A percentile compares a stretch with the other conserved stretches of the same genome.
Evolutionary conservation across 2,797 vertebrate species (phyloP).

Genomic region (Acropternis orthonyx): DNA sequence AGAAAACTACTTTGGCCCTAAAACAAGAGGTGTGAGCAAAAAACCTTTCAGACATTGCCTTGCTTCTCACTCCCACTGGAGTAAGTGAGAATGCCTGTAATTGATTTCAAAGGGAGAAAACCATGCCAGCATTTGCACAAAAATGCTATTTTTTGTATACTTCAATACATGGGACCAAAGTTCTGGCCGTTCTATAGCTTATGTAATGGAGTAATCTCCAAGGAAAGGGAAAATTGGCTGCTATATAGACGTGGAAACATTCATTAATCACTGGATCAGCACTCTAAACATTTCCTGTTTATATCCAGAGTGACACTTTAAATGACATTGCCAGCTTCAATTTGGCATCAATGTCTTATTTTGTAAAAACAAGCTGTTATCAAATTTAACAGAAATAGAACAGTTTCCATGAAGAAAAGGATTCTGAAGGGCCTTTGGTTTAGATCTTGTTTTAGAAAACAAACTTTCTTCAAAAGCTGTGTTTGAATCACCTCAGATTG

Average conservation of each 20-base stretch:
- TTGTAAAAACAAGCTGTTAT: conserved; percentile 60
- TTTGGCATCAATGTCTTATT: conserved; percentile 23
- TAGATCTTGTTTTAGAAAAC: neutral
- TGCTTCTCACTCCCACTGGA: neutral
- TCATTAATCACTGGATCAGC: conserved; percentile 61
- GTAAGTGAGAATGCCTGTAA: neutral
- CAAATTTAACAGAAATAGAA: conserved; percentile 39
- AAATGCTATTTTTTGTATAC: conserved; percentile 9
- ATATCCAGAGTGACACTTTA: conserved; percentile 52
- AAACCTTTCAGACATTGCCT: neutral
- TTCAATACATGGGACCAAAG: neutral
- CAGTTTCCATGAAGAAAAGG: conserved; percentile 7
- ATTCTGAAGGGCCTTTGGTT: neutral
- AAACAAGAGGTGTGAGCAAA: conserved; percentile 9
- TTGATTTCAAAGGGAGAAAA: conserved; percentile 16
- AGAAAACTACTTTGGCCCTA: neutral
- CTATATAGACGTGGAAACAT: conserved; percentile 27
- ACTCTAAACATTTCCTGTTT: conserved; percentile 70
- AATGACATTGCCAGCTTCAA: conserved; percentile 34
- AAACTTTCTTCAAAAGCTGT: neutral
- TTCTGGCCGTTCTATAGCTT: conserved; percentile 26
- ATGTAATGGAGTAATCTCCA: conserved; percentile 32
- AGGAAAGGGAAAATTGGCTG: conserved; percentile 56
- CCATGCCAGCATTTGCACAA: neutral
- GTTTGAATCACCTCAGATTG: neutral